Evolutionary conservation across 2,888 invertebrate species (phyloP).

Genomic region (Napeogenes inachia): DNA sequence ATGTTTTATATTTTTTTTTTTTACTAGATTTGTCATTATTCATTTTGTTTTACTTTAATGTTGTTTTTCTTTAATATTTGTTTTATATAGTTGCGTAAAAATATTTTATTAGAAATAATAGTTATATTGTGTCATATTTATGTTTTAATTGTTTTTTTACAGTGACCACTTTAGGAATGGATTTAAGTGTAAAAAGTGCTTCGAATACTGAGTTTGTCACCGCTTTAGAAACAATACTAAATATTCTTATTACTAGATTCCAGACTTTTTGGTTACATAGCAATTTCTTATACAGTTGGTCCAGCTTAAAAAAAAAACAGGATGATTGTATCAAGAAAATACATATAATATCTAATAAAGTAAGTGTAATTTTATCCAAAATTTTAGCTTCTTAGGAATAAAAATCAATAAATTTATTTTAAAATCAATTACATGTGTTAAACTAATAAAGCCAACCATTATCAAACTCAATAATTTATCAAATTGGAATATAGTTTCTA

Average conservation of each 20-base stretch:
- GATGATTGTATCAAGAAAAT: slow-evolving; percentile 51
- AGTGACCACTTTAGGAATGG: slow-evolving; percentile 62
- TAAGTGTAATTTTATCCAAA: slow-evolving; percentile 26
- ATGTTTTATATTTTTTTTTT: too few species aligned
- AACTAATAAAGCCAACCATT: too few species aligned
- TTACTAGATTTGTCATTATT: too few species aligned
- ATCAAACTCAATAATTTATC: too few species aligned
- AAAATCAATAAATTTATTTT: too few species aligned
- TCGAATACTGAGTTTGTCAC: slow-evolving; percentile 53
- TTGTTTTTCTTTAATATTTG: too few species aligned
- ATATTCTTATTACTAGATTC: slow-evolving; percentile 53
- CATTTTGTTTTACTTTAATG: too few species aligned
- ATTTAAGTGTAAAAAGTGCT: slow-evolving; percentile 48
- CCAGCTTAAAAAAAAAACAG: slow-evolving; percentile 49
- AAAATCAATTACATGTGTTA: too few species aligned
- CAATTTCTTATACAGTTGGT: slow-evolving; percentile 46
- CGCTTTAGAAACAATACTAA: slow-evolving; percentile 52
- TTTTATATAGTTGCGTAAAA: too few species aligned
- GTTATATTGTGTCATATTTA: too few species aligned
- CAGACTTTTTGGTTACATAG: slow-evolving; percentile 58
- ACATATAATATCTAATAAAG: slow-evolving; percentile 56
- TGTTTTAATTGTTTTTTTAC: slow-evolving; percentile 15
- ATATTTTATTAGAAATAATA: too few species aligned
- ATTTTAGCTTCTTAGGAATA: neutral
- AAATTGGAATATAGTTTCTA: too few species aligned